Conservation (phyloP, 1,140 invertebrate genomes). For the Tetramorium simillimum region DNA sequence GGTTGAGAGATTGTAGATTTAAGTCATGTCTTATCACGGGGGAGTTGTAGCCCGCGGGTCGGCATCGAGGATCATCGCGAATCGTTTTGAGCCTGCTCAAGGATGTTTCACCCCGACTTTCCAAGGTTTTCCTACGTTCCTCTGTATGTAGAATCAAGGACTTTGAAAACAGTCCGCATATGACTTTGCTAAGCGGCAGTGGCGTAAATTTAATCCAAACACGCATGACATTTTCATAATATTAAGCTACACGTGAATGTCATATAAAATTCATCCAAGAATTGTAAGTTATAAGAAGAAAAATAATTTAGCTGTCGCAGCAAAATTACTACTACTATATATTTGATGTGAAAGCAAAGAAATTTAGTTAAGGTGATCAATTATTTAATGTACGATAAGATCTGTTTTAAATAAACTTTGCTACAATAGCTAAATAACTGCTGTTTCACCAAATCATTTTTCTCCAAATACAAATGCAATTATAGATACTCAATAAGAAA, state of each 20-base stretch:
- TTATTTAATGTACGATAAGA: neutral
- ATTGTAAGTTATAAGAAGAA: neutral
- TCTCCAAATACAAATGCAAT: neutral
- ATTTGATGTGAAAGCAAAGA: neutral
- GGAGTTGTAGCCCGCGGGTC: conserved; percentile 70
- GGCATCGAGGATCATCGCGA: conserved; percentile 65
- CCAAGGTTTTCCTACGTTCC: conserved; percentile 45
- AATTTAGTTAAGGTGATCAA: neutral
- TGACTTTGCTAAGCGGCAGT: conserved; percentile 45
- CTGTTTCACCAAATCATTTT: neutral
- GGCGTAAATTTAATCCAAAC: conserved; percentile 45
- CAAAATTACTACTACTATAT: neutral
- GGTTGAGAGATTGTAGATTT: conserved; percentile 72
- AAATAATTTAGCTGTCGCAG: neutral
- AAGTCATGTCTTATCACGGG: conserved; percentile 77
- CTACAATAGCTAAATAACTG: neutral
- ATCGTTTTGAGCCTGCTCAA: conserved; percentile 51
- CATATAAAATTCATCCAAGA: neutral
- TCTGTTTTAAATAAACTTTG: neutral
- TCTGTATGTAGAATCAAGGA: conserved; percentile 55
- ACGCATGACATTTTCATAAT: neutral
- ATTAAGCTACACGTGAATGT: neutral
- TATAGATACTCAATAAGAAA: neutral
- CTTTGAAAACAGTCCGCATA: conserved; percentile 66
- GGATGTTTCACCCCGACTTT: conserved; percentile 22